phyloP scores from a whole-genome alignment of 2,113 vertebrate species.

The Hyla sarda region DNA sequence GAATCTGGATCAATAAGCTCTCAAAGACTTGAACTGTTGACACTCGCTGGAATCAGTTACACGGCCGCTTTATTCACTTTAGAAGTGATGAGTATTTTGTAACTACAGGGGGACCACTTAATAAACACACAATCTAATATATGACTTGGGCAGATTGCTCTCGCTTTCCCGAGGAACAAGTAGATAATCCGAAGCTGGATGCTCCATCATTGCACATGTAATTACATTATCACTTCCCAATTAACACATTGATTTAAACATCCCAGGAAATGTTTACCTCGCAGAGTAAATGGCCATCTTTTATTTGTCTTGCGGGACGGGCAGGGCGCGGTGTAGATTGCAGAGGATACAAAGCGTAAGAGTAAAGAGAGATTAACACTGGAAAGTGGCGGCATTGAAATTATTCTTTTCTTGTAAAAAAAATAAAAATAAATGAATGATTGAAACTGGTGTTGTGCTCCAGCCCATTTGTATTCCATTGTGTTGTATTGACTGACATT shows the following conservation, averaged over 20 bases:
- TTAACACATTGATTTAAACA: conserved; percentile 78
- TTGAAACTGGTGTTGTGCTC: background rate
- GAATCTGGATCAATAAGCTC: conserved; percentile 79
- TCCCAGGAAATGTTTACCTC: conserved; percentile 75
- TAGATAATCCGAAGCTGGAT: conserved; percentile 79
- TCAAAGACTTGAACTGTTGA: conserved; percentile 75
- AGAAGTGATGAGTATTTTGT: conserved; percentile 71
- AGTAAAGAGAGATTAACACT: conserved; percentile 5
- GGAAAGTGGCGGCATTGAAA: background rate
- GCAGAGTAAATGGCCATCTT: conserved; percentile 31
- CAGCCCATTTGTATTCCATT: conserved; percentile 22
- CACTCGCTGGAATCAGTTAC: conserved; percentile 76
- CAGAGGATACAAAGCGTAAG: background rate
- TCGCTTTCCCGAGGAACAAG: conserved; percentile 76
- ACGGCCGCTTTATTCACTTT: conserved; percentile 69
- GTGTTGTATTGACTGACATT: conserved; percentile 35
- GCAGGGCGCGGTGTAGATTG: background rate
- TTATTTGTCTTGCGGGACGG: conserved; percentile 3
- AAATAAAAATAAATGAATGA: conserved; percentile 10
- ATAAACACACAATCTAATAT: conserved; percentile 80
- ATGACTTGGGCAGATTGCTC: conserved; percentile 73
- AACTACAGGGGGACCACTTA: conserved; percentile 77
- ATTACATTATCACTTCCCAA: conserved; percentile 79
- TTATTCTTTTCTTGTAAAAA: conserved; percentile 7
- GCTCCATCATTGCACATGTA: conserved; percentile 78